Conservation (phyloP, 2,797 vertebrate genomes). For the Hemibagrus guttatus region DNA sequence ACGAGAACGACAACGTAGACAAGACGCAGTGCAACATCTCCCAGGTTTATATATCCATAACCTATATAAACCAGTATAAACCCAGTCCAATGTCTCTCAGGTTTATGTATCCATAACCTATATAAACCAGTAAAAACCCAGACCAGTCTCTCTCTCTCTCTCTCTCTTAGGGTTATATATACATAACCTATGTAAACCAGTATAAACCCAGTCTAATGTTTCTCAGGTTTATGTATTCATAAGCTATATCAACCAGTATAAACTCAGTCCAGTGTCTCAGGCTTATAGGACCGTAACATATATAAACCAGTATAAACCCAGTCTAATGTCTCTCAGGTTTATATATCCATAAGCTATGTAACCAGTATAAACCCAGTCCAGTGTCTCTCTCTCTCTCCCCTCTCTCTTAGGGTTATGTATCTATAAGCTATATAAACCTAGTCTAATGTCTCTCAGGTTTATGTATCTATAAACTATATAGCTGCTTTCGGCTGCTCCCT, state of each 20-base stretch:
- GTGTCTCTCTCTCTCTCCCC: too few relatives aligned
- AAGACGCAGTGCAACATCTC: constrained; percentile 76
- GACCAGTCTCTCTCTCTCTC: not conserved
- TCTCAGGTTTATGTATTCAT: not conserved
- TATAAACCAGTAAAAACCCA: constrained; percentile 1
- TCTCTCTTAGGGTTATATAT: not conserved
- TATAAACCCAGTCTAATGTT: not conserved
- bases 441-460: not conserved
- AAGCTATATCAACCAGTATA: not conserved
- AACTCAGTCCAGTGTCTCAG: not conserved
- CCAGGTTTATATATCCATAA: constrained; percentile 71
- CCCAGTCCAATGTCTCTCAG: not conserved
- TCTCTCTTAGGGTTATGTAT: too few relatives aligned
- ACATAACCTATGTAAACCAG: not conserved
- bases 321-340: not conserved
- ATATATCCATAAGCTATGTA: not conserved
- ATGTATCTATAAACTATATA: not conserved
- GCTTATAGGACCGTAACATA: not conserved
- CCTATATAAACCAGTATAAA: not conserved
- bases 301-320: not conserved
- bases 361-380: not conserved
- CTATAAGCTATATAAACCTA: not conserved
- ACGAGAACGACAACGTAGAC: constrained; percentile 79
- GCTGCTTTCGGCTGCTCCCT: too few relatives aligned
- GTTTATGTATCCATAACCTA: not conserved